Evolutionary conservation across 53 echinoderm and acorn worm species (phyloP), one percentile per base, ranked within the genome.

Genomic region (Hippasteria phrygiana): DNA sequence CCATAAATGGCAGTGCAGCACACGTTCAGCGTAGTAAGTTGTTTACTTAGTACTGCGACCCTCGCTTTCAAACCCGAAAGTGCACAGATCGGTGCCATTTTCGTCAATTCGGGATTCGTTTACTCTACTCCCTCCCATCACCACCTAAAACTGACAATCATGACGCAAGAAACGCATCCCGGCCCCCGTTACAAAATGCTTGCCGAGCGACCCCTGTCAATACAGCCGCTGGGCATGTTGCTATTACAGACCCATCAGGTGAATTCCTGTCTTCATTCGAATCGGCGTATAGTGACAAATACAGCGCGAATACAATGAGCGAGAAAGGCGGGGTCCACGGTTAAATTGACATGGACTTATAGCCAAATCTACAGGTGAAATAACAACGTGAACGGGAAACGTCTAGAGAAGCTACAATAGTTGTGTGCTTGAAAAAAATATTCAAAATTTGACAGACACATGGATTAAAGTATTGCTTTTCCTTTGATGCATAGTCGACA

Each of bases 181-280:
- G 5, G 43, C 14, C 82, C 29, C 82, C 82, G 65, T 64, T 65
- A 33, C 4, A 4, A 28, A 82, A 46, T 43, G 18, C 66, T 29
- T 42, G 66, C 65, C 16, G 82, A 82, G 82, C 82, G 34, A 42
- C 82, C 82, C 82, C 66, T 33, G 64, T 65, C 36, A 41, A 39
- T 4, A 64, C 43, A 82, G 66, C 82, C 82, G 82, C 66, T 28
- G 13, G 82, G 31, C 82, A 65, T 27, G 18, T 22, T 55, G 55
- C 64, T 31, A 82, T 82, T 64, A 82, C 64, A 43, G 46, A 14
- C 63, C 65, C 82, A 82, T 82, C 65, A 82, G 82, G 64, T 12
- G 43, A 63, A 64, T 33, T 37, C 43, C 64, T 20, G 63, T 20
- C 43, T 64, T 45, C 64, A 64, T 64, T 82, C 65, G 82, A 82